Base-by-base conservation (phyloP, 1,140 invertebrate genomes). In the Arctopsyche grandis region DNA sequence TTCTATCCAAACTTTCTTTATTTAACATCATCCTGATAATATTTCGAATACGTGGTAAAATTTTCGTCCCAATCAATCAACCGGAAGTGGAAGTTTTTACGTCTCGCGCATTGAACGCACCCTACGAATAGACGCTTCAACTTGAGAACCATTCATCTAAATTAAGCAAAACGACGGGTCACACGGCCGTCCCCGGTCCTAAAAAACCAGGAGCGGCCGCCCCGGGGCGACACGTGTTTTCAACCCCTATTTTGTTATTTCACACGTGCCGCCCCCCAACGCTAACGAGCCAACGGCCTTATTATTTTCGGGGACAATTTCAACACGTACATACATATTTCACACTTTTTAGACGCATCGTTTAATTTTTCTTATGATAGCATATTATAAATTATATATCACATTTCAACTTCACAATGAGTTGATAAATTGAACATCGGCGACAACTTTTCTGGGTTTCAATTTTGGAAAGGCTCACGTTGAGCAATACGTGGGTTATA, bases 91-190 rank as follows among this genome's bases (percentile, higher is more conserved):
- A 1, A 38, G 29, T 38, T 38, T 38, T 38, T 38, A 38, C 29
- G 29, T 38, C 29, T 38, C 29, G 1, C 48, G 16, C 16, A 52
- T 52, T 52, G 1, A 52, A 52, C 48, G 48, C 48, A 12, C 48
- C 10, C 16, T 16, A 52, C 10, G 48, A 52, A 52, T 52, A 52
- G 48, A 52, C 48, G 48, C 63, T 26, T 38, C 63, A 26, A 21
- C 14, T 60, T 52, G 21, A 60, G 58, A 21, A 60, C 58, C 58
- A 60, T 60, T 66, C 63, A 14, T 66, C 63, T 26, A 66, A 66
- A 66, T 66, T 66, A 66, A 66, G 63, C 9, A 10, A 66, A 52
- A 60, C 58, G 58, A 60, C 48, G 29, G 29, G 29, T 38, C 29
- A 38, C 29, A 38, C 3, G 29, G 29, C 3, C 29, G 29, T 38